Conservation (phyloP, 1,140 invertebrate species). For the Pseudoatta argentina region DNA sequence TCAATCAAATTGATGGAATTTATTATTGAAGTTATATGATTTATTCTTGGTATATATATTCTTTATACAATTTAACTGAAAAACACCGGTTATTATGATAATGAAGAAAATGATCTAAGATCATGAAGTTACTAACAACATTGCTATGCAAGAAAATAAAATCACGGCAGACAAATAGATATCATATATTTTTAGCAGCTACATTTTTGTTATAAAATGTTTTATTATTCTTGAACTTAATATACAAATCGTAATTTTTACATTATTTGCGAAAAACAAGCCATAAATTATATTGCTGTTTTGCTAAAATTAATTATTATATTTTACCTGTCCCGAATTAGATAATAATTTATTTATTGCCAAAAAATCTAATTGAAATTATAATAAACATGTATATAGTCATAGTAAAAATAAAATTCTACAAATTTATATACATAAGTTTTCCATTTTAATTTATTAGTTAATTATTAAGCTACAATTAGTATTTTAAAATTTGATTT, state of each 20-base stretch:
- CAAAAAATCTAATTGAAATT: neutral
- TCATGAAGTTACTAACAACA: neutral
- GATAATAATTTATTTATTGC: neutral
- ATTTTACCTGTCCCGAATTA: neutral
- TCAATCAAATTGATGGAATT: neutral
- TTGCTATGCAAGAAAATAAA: neutral
- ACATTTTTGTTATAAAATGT: neutral
- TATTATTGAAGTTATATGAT: neutral
- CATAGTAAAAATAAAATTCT: neutral
- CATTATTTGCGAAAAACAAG: neutral
- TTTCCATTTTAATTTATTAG: neutral
- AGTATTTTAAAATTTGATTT: neutral
- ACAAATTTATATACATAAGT: neutral
- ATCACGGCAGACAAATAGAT: neutral
- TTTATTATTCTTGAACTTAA: neutral
- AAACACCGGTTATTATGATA: neutral
- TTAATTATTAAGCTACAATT: constrained; percentile 1
- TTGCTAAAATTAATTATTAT: neutral
- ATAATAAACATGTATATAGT: neutral
- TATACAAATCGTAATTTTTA: neutral
- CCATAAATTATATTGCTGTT: neutral
- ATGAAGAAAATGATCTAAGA: neutral
- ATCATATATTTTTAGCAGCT: neutral
- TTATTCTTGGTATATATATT: neutral
- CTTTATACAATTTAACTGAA: neutral